Base-by-base conservation (phyloP, 2,888 invertebrate genomes). In the Morpho deidamia region DNA sequence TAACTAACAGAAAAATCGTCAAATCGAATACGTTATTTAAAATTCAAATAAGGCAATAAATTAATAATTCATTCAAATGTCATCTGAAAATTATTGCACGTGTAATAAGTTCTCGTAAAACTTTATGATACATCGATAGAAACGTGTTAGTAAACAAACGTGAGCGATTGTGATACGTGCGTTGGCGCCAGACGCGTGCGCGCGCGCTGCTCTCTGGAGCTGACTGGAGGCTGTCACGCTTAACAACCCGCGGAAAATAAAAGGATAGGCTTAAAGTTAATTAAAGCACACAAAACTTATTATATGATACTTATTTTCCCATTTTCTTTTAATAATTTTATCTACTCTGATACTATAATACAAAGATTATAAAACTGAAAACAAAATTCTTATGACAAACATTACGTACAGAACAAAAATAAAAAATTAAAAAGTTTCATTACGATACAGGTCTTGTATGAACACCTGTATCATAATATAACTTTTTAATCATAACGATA, bases 221-320 rank as follows among this genome's bases (percentile, higher is more conserved):
- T 81, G 74, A 89, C 88, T 89, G 84, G 81, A 84, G 82, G 78
- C 81, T 84, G 81, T 77, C 79, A 79, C 69, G 74, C 77, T 72
- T 78, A 79, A 72, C 79, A 76, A 83, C 82, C 78, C 74, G 70
- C 66, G 32, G 12, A 34, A 52, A 46, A 45, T 46, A 46, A 50
- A 44, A 56, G 51, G 54, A 37, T 46, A 8, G 8, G 41, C 35
- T 7, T 8, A 32, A n/a, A 23, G 23, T 23, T 23, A 5, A 23
- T 23, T 23, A 23, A 23, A 23, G 23, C 23, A 23, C 23, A 23
- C 3, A 23, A 23, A 5, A 3, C 23, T 23, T 23, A 23, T 23
- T 23, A 23, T 23, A 23, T 23, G 3, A 23, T 23, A 23, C 23
- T 23, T 23, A 23, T 23, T 23, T 5, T 23, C 23, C 23, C 23